A percentile compares a stretch with the other conserved stretches of the same genome.
Evolutionary conservation across 2,888 invertebrate genomes (phyloP).

Genomic region (Pristionchus japonicus): DNA sequence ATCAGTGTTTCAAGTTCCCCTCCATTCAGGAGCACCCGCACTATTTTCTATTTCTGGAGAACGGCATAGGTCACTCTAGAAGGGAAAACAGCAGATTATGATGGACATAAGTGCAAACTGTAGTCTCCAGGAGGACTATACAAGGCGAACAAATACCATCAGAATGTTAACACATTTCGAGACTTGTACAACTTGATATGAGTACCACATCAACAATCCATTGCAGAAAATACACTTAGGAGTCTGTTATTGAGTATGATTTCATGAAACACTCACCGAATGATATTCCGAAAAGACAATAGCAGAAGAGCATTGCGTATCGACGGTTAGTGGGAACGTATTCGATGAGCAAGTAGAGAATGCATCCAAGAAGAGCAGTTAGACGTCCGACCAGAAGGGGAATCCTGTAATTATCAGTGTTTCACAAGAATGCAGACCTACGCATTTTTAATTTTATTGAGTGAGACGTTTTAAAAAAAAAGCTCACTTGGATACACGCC

Average conservation of each 20-base stretch:
- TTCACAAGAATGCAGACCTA: too few species aligned
- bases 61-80: background rate
- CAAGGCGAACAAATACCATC: background rate
- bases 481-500: background rate
- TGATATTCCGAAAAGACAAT: constrained; percentile 41
- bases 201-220: background rate
- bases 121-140: background rate
- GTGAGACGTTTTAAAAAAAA: background rate
- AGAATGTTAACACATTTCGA: background rate
- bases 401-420: background rate
- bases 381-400: constrained; percentile 35
- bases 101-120: background rate
- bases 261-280: constrained; percentile 10
- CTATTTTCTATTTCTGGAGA: background rate
- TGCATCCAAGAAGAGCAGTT: constrained; percentile 14
- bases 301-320: constrained; percentile 48
- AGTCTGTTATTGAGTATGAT: too few species aligned
- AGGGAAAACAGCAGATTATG: background rate
- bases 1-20: background rate
- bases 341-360: constrained; percentile 45
- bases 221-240: background rate
- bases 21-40: background rate
- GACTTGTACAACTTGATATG: background rate
- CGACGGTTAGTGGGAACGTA: constrained; percentile 26
- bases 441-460: too few species aligned